Evolutionary conservation across 2,797 vertebrate species (phyloP), one percentile per base, ranked within the genome.

Genomic region (Morus bassanus): DNA sequence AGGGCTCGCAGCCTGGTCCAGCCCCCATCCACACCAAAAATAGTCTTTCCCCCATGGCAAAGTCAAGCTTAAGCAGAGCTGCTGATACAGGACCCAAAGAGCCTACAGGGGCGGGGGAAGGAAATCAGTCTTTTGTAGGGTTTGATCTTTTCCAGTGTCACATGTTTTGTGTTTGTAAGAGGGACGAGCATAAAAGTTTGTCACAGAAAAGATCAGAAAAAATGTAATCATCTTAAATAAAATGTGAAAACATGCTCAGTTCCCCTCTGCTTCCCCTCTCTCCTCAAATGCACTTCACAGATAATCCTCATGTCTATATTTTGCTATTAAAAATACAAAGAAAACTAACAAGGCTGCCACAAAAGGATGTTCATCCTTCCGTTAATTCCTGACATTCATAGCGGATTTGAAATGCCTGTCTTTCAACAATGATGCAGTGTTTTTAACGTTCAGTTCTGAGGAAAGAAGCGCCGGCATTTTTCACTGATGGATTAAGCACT

Each of bases 331-430:
- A 94, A 76, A 88, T 45, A 70, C 45, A 50, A 93, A 88, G 69
- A 79, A 74, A 73, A 63, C 8, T 69, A 86, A 30, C 45, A 91
- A 56, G 53, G 41, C 85, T 93, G 27, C 80, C 91, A 61, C 88
- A 95, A 91, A 84, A 88, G 69, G 85, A 79, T 91, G 89, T 82
- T 93, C 85, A 90, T 93, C 88, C 88, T 94, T 88, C 60, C 31
- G 87, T 91, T 88, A 91, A 91, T 95, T 95, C 85, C 80, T 93
- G 88, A 56, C 87, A 81, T 92, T 96, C 59, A 3, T 6, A 46
- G 69, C 2, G 0, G 59, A 46, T 94, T 73, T 94, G 83, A 69
- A 88, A 92, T 91, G 88, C 80, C 60, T 91, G 64, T 72, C 77
- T 93, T 63, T 94, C 82, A 92, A 46, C 93, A 93, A 8, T 51